Base-by-base conservation (phyloP, 37 sponge, comb jelly and placozoan genomes). In the Ephydatia muelleri region DNA sequence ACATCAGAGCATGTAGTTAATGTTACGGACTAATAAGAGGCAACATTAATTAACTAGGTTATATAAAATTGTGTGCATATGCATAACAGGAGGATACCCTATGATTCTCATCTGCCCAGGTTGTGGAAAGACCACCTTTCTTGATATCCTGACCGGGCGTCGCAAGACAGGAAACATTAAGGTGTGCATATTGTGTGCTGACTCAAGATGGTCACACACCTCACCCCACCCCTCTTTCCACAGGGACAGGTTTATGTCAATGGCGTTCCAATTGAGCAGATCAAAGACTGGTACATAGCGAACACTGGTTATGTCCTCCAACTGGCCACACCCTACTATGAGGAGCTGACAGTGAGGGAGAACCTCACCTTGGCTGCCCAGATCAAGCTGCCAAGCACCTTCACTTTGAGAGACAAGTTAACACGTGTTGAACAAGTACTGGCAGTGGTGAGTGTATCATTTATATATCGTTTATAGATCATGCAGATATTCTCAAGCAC, bases 81-180 rank as follows among this genome's bases (percentile, higher is more conserved):
- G 3, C 43, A 43, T 43, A 6, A n/a, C n/a, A n/a, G n/a, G n/a
- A n/a, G n/a, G n/a, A n/a, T n/a, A n/a, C n/a, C n/a, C n/a, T n/a
- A n/a, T n/a, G n/a, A n/a, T n/a, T n/a, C n/a, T n/a, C n/a, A n/a
- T n/a, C n/a, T 78, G n/a, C 57, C 6, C 37, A 84, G 89, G 93
- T 39, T 86, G 92, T 85, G 95, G 95, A 13, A 94, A 94, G 70
- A 94, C 95, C 3, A 91, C 95, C 2, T 71, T 94, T 27, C 84
- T 94, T 2, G 92, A 94, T 38, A 65, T 94, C 0, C 80, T 94
- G 28, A 83, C 89, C 23, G 95, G 92, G 37, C 37, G 95, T 23
- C 64, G 89, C 11, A 85, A 81, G 43, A 33, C 73, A 31, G 91
- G 79, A n/a, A 71, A 34, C 0, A 28, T 27, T 25, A 49, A 57